Evolutionary conservation across 1,140 invertebrate genomes (phyloP).

Genomic region (Helicorthomorpha holstii): DNA sequence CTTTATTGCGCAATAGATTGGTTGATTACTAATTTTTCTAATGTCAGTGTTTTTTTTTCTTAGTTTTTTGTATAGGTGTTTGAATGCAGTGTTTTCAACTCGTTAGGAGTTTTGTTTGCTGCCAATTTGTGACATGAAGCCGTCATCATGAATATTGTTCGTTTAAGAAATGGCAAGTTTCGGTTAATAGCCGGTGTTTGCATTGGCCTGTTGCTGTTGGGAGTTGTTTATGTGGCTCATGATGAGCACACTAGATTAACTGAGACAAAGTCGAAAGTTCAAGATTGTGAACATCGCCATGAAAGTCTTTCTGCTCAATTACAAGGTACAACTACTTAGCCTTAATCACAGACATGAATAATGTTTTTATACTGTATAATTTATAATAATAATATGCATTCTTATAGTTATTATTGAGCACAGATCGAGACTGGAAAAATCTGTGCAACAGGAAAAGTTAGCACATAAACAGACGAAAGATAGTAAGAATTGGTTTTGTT

Average conservation of each 20-base stretch:
- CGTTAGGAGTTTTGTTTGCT: too few species aligned
- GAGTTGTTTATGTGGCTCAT: not conserved
- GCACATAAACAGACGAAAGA: not conserved
- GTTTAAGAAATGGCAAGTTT: not conserved
- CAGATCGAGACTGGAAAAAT: not conserved
- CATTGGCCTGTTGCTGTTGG: not conserved
- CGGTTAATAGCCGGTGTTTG: not conserved
- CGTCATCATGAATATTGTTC: not conserved
- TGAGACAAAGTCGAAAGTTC: not conserved
- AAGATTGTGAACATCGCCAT: not conserved
- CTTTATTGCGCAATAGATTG: too few species aligned
- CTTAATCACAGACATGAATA: too few species aligned
- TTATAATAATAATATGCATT: not conserved
- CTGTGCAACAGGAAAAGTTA: constrained; percentile 1
- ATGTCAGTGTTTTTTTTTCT: too few species aligned
- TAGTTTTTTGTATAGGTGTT: too few species aligned
- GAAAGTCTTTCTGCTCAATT: constrained; percentile 2
- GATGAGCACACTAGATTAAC: not conserved
- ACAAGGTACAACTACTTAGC: too few species aligned
- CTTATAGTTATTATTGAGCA: not conserved
- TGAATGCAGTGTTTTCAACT: too few species aligned
- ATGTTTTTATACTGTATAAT: too few species aligned
- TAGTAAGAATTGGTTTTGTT: not conserved
- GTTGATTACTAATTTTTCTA: too few species aligned
- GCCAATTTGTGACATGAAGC: too few species aligned